phyloP scores from a whole-genome alignment of 2,113 vertebrate genomes.

The Thamnophis sirtalis region DNA sequence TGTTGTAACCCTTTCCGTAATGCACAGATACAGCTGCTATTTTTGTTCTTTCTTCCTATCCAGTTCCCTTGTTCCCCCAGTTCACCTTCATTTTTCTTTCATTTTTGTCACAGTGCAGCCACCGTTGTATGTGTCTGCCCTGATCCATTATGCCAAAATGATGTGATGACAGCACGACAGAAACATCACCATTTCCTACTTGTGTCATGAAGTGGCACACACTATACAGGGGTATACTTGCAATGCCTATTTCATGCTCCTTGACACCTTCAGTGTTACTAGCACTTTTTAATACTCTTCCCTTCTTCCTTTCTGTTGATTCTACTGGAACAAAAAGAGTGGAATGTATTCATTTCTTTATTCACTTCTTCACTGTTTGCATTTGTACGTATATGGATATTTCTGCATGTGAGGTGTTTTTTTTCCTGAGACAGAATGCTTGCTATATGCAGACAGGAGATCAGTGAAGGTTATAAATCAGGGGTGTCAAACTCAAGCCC shows the following conservation, averaged over 20 bases:
- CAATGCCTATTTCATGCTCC: background rate
- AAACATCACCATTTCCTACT: background rate
- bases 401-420: background rate
- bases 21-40: background rate
- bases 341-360: background rate
- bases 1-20: background rate
- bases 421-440: background rate
- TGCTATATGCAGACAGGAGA: background rate
- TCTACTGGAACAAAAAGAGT: background rate
- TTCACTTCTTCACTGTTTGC: background rate
- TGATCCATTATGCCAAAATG: background rate
- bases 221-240: background rate
- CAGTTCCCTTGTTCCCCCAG: background rate
- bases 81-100: background rate
- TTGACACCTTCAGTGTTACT: background rate
- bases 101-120: background rate
- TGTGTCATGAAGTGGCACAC: background rate
- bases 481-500: no score
- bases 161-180: background rate
- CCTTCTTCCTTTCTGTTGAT: background rate
- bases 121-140: no score
- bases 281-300: background rate
- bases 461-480: background rate
- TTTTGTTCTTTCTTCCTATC: background rate
- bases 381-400: background rate